phyloP scores from a whole-genome alignment of 2,797 vertebrate genomes.

The Uromys caudimaculatus region DNA sequence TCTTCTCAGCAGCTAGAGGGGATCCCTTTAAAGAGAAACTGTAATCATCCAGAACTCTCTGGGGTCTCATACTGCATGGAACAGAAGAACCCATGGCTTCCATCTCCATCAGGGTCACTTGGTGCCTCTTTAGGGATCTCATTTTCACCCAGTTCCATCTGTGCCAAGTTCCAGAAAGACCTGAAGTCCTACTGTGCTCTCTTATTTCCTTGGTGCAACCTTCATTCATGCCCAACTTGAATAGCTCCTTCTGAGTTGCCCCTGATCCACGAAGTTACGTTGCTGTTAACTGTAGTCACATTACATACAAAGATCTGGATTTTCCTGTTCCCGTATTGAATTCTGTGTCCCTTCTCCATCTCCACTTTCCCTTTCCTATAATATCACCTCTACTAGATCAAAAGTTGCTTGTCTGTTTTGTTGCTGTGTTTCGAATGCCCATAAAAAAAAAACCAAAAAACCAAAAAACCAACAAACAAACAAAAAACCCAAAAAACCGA shows the following conservation, averaged over 20 bases:
- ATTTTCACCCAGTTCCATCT: not conserved
- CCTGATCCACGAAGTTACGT: not conserved
- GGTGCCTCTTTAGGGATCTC: not conserved
- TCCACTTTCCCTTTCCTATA: not conserved
- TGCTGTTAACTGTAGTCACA: not conserved
- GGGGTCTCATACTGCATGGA: not conserved
- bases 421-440: slow-evolving; percentile 18
- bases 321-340: not conserved
- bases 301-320: not conserved
- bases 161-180: not conserved
- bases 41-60: not conserved
- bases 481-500: not conserved
- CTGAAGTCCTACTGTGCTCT: not conserved
- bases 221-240: not conserved
- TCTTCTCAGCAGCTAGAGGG: not conserved
- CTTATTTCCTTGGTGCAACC: not conserved
- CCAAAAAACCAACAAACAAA: no score
- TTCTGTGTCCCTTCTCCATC: not conserved
- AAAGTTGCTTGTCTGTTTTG: not conserved
- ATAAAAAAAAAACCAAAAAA: not conserved
- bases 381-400: not conserved
- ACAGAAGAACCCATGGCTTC: not conserved
- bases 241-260: not conserved
- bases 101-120: rapidly evolving
- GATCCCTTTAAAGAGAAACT: not conserved